phyloP scores from a whole-genome alignment of 1,140 invertebrate species.

The Xylocopa sonorina region DNA sequence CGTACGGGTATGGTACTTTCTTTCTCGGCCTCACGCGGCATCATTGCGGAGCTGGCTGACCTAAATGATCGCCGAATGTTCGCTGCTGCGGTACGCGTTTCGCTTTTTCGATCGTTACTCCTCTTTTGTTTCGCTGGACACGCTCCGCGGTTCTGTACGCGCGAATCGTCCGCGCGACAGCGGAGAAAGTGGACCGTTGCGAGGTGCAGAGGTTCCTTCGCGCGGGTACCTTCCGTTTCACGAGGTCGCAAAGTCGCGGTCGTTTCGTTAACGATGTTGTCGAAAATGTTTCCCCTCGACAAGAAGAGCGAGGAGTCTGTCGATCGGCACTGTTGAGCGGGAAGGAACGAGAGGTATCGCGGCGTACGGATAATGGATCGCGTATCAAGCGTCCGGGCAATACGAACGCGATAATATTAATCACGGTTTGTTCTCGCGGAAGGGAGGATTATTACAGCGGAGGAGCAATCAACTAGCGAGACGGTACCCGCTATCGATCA shows the following conservation, averaged over 20 bases:
- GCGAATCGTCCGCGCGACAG: conserved; percentile 5
- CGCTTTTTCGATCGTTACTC: conserved; percentile 1
- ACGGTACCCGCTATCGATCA: conserved; percentile 71
- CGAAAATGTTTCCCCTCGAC: too few relatives aligned
- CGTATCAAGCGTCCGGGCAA: not conserved
- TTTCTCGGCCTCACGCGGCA: conserved; percentile 52
- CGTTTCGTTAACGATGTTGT: too few relatives aligned
- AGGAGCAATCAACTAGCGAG: conserved; percentile 56
- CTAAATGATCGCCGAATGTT: conserved; percentile 69
- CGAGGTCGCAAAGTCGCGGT: too few relatives aligned
- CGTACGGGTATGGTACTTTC: conserved; percentile 50
- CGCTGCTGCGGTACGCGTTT: conserved; percentile 57
- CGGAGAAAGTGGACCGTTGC: conserved; percentile 58
- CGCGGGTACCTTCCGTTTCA: too few relatives aligned
- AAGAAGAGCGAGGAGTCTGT: too few relatives aligned
- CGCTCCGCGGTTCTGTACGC: not conserved
- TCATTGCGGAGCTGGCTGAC: conserved; percentile 63
- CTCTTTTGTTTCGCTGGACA: conserved; percentile 3
- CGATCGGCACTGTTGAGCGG: too few relatives aligned
- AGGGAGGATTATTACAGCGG: conserved; percentile 63
- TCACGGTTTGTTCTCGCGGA: conserved; percentile 65
- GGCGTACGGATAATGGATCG: conserved; percentile 25
- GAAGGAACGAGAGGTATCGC: not conserved
- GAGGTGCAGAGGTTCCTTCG: too few relatives aligned
- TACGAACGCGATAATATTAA: conserved; percentile 67